These are phyloP conservation scores for Ferrisia virgata DNA, from an alignment of 2,888 invertebrate species.

Conservation along the genomic window DNA sequence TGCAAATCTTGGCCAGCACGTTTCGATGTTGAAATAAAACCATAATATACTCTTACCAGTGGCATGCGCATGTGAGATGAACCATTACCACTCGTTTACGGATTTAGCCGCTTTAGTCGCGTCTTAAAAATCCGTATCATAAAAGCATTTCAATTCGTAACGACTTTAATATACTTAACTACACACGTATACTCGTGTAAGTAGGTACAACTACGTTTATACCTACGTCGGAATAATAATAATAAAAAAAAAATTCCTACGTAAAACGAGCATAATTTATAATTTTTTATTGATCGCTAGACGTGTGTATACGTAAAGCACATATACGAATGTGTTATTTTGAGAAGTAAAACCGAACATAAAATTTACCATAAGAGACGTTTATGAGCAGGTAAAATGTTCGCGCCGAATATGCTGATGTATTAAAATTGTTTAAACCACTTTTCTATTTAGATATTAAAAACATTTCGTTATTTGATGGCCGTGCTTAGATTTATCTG, in stretches of 20 bases:
- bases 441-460: slow-evolving; percentile 17
- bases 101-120: no score
- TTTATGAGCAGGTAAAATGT: slow-evolving; percentile 13
- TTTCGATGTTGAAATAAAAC: no score
- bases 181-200: not conserved
- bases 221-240: not conserved
- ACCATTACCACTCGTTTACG: no score
- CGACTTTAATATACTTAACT: not conserved
- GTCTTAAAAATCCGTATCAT: not conserved
- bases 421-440: slow-evolving; percentile 17
- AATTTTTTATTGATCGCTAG: slow-evolving; percentile 32
- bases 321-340: slow-evolving; percentile 38
- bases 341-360: slow-evolving; percentile 35
- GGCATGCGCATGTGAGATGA: no score
- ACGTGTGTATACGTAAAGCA: no score
- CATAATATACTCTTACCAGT: no score
- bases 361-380: slow-evolving; percentile 31
- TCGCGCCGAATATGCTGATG: not conserved
- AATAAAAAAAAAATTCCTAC: not conserved
- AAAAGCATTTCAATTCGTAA: not conserved
- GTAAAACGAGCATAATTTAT: slow-evolving; percentile 36
- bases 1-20: no score
- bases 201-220: no score
- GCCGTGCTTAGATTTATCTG: not conserved
- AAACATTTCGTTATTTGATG: slow-evolving; percentile 13